Base-by-base conservation (phyloP, 2,888 invertebrate genomes). In the Entomobrya multifasciata region DNA sequence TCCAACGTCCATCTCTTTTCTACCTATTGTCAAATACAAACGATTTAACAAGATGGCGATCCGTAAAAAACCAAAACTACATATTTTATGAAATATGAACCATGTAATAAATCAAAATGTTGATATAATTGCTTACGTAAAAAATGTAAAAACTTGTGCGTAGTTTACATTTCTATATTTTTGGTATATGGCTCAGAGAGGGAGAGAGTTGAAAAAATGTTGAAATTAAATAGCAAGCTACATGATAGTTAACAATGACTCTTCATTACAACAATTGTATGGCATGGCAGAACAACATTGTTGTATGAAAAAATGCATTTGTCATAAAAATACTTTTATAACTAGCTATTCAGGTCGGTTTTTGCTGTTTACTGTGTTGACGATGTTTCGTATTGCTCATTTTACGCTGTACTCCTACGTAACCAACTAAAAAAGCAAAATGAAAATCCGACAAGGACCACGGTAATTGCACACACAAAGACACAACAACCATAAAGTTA, bases 281-380 rank as follows among this genome's bases (percentile, higher is more conserved):
- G n/a, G n/a, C 2, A 27, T 78, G 13, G 17, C 47, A 36, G n/a
- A n/a, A n/a, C n/a, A 30, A 76, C 20, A 55, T 60, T n/a, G 36
- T 10, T 62, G 47, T 60, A n/a, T 41, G 41, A 52, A 20, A 17
- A 57, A 74, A 49, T 20, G 36, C 36, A 55, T 4, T 4, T 44
- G 60, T 60, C 62, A 78, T 78, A 78, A 78, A 78, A 78, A 22
- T 8, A 60, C 17, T 65, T 8, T 79, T 65, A 62, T 47, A 55
- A 57, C 60, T 25, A 57, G 11, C 49, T 10, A 65, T 79, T 79
- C 79, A 79, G 79, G 67, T 67, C 79, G 65, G 41, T 36, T 78
- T 74, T n/a, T 30, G n/a, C 15, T 57, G n/a, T n/a, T n/a, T 57
- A n/a, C n/a, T n/a, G n/a, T n/a, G n/a, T n/a, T n/a, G n/a, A n/a